Base-by-base conservation (phyloP, 2,888 invertebrate species). In the Lasius platythorax region DNA sequence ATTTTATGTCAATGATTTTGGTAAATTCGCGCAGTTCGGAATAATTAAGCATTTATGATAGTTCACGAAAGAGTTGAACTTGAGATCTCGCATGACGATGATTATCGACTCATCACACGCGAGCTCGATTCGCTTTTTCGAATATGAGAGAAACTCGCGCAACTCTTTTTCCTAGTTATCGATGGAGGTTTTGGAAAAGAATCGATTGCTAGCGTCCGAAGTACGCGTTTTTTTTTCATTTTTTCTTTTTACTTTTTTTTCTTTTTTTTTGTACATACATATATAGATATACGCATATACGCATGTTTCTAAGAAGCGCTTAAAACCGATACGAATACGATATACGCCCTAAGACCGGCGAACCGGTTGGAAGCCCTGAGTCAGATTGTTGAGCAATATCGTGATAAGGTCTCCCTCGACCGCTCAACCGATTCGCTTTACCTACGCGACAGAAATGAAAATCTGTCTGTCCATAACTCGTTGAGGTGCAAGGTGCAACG, bases 301-400 rank as follows among this genome's bases (percentile, higher is more conserved):
- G 3, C 4, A 6, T 53, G n/a, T 53, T 8, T 53, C 8, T 53
- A 53, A 2, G 53, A 30, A 53, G 6, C 12, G 4, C 3, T 28
- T 58, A 58, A 61, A 86, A 89, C 86, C 85, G 84, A 87, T 86
- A 75, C 83, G 50, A 63, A 78, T 37, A 58, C 23, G 23, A 23
- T 23, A 23, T 23, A 23, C 78, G 56, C 33, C 46, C 84, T 37
- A 81, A 81, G 61, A 82, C 75, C n/a, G 56, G 12, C 37, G 82
- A 83, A 79, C 73, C 50, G 37, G 70, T 79, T 53, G 73, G 74
- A 33, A 86, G 23, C 81, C 70, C 66, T 73, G 63, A 82, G 43
- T 83, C 46, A 43, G 61, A 58, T 68, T 70, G 61, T 61, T 78
- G 66, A 40, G 63, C 63, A 83, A 86, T 74, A 66, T 78, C 70